Conservation (phyloP, 2,797 vertebrate species). For the Acrossocheilus fasciatus region DNA sequence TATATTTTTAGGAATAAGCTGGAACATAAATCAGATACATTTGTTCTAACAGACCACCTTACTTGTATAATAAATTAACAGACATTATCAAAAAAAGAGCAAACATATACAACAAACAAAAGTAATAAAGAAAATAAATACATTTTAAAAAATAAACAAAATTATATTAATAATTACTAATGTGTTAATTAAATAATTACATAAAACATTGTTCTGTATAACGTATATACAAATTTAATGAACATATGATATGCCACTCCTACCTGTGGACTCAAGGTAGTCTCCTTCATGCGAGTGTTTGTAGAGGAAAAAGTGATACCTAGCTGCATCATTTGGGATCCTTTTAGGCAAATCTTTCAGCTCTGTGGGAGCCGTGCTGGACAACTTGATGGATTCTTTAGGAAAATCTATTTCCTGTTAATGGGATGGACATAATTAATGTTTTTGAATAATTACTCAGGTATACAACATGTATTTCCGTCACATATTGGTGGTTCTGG, state of each 20-base stretch:
- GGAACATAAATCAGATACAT: too few relatives aligned
- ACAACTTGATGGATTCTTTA: constrained; percentile 87
- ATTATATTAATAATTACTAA: too few relatives aligned
- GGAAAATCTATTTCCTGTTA: constrained; percentile 89
- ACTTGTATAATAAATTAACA: too few relatives aligned
- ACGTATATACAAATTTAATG: background rate
- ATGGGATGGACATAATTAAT: constrained; percentile 55
- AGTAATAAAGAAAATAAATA: too few relatives aligned
- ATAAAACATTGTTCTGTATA: background rate
- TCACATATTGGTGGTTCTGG: background rate
- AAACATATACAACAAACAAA: too few relatives aligned
- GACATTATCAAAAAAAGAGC: too few relatives aligned
- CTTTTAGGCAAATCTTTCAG: constrained; percentile 86
- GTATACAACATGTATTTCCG: background rate
- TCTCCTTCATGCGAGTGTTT: constrained; percentile 88
- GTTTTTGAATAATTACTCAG: background rate
- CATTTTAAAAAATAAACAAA: too few relatives aligned
- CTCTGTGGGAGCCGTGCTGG: constrained; percentile 83
- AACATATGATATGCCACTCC: background rate
- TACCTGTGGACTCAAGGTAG: constrained; percentile 88
- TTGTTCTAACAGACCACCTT: too few relatives aligned
- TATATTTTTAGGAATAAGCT: too few relatives aligned
- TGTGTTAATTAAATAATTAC: too few relatives aligned
- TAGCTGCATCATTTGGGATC: constrained; percentile 86
- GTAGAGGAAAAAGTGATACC: constrained; percentile 90